Evolutionary conservation across 2,888 invertebrate genomes (phyloP).

Genomic region (Tetropium fuscum): DNA sequence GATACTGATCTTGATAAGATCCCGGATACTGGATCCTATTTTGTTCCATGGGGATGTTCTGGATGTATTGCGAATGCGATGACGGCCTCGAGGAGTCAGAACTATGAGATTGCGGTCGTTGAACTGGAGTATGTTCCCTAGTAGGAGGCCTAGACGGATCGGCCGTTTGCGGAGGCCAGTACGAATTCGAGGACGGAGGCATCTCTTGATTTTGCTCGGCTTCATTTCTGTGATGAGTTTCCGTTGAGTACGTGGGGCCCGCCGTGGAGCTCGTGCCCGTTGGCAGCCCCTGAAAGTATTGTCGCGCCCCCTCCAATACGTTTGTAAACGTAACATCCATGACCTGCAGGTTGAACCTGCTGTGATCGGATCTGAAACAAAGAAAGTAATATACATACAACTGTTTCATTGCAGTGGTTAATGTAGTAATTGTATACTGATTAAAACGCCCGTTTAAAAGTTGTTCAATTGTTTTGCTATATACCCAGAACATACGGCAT

Average conservation of each 20-base stretch:
- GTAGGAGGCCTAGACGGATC: slow-evolving; percentile 34
- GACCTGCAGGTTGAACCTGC: slow-evolving; percentile 68
- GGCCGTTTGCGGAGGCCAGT: slow-evolving; percentile 47
- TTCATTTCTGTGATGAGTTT: slow-evolving; percentile 41
- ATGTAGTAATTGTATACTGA: too few relatives aligned
- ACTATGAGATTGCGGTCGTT: slow-evolving; percentile 52
- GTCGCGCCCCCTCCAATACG: slow-evolving; percentile 86
- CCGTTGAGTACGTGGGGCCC: slow-evolving; percentile 48
- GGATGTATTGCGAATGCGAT: slow-evolving; percentile 40
- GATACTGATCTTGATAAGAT: slow-evolving; percentile 36
- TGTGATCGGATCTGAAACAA: slow-evolving; percentile 54
- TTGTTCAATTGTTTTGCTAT: too few relatives aligned
- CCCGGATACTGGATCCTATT: slow-evolving; percentile 37
- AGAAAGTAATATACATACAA: too few relatives aligned
- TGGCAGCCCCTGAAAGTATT: slow-evolving; percentile 86
- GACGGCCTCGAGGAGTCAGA: slow-evolving; percentile 45
- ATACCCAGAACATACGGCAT: too few relatives aligned
- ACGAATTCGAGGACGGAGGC: slow-evolving; percentile 51
- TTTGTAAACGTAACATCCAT: slow-evolving; percentile 84
- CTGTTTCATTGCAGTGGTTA: too few relatives aligned
- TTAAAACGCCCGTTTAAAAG: too few relatives aligned
- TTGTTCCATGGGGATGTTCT: slow-evolving; percentile 33
- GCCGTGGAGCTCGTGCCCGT: slow-evolving; percentile 65
- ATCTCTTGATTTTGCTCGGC: slow-evolving; percentile 38
- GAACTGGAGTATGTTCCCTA: slow-evolving; percentile 47